These are phyloP conservation scores for Indicator indicator DNA, from an alignment of 2,113 vertebrate genomes.

Conservation along the genomic window DNA sequence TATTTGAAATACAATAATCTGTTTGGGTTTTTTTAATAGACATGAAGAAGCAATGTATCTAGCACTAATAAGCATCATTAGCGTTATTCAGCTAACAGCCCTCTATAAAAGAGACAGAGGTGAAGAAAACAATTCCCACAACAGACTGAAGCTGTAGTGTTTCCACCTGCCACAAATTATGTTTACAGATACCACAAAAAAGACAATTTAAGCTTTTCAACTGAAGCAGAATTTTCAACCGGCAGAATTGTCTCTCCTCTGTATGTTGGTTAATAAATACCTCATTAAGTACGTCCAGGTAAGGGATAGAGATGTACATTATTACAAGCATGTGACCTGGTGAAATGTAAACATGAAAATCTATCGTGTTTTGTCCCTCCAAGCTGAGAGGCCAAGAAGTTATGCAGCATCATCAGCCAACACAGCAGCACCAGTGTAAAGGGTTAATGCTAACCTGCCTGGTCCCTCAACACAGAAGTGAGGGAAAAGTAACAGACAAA, in stretches of 20 bases:
- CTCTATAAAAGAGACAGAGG: not conserved
- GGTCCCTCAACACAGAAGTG: too few relatives aligned
- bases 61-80: not conserved
- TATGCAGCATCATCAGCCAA: not conserved
- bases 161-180: not conserved
- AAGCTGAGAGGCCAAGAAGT: not conserved
- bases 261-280: not conserved
- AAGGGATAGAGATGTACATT: not conserved
- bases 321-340: not conserved
- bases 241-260: not conserved
- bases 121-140: not conserved
- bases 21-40: not conserved
- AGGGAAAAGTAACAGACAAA: too few relatives aligned
- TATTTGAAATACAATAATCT: not conserved
- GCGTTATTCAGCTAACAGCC: not conserved
- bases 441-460: too few relatives aligned
- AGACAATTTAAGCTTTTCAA: not conserved
- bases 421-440: not conserved
- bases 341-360: not conserved
- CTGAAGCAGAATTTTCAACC: not conserved
- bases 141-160: not conserved
- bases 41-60: not conserved
- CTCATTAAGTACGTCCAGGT: not conserved
- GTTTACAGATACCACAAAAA: not conserved
- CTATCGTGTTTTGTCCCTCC: not conserved